Percentiles rank a stretch among this genome's conserved stretches.
These are phyloP conservation scores for Hippopotamyrus pictus DNA, from an alignment of 2,797 vertebrate genomes.

Conservation along the genomic window DNA sequence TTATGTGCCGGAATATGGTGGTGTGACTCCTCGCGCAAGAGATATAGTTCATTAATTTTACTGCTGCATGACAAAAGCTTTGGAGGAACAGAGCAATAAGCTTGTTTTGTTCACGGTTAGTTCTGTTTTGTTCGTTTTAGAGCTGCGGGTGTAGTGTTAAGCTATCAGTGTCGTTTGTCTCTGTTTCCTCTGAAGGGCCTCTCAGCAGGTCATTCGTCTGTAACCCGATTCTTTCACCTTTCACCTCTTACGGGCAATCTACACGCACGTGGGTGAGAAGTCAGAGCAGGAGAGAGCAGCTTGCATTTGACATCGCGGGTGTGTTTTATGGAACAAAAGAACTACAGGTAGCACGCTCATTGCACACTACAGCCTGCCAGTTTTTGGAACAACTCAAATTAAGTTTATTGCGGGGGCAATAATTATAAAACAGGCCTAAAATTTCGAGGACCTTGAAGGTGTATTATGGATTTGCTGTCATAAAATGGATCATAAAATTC, in stretches of 20 bases:
- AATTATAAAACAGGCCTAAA: neutral
- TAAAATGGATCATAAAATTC: neutral
- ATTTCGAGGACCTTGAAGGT: neutral
- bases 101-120: neutral
- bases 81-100: neutral
- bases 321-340: conserved; percentile 22
- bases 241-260: conserved; percentile 1
- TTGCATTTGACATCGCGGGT: neutral
- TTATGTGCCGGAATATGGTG: neutral
- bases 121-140: neutral
- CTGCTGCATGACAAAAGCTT: neutral
- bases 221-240: conserved; percentile 23
- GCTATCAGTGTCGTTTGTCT: neutral
- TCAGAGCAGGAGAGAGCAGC: neutral
- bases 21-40: neutral
- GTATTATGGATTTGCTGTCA: neutral
- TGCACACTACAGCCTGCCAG: neutral
- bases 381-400: neutral
- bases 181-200: conserved; percentile 22
- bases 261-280: conserved; percentile 11
- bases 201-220: conserved; percentile 27
- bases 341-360: neutral
- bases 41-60: neutral
- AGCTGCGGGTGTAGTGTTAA: neutral
- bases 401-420: neutral